These are phyloP conservation scores for Austrolebias charrua DNA, from an alignment of 2,797 vertebrate genomes.

Conservation along the genomic window DNA sequence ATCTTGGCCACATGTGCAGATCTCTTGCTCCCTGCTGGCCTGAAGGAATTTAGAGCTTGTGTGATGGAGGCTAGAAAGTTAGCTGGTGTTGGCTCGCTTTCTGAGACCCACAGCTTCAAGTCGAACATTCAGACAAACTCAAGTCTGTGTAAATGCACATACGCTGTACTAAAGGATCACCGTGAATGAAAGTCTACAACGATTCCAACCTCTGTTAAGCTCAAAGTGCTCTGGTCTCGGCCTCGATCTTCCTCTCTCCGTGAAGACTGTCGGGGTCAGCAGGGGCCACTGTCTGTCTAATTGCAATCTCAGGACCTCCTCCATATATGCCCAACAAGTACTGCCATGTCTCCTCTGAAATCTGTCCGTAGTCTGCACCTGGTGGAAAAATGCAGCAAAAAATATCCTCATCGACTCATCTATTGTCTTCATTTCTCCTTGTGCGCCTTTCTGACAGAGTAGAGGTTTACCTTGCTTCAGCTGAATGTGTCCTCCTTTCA, in stretches of 20 bases:
- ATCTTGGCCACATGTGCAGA: slow-evolving; percentile 16
- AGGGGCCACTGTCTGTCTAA: slow-evolving; percentile 88
- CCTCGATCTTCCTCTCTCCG: slow-evolving; percentile 95
- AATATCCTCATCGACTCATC: not conserved
- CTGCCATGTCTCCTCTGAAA: slow-evolving; percentile 96
- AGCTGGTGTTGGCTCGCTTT: not conserved
- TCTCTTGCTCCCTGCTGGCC: not conserved
- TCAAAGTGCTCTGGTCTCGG: slow-evolving; percentile 93
- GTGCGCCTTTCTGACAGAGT: not conserved
- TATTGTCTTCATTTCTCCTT: not conserved
- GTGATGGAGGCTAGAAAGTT: slow-evolving; percentile 13
- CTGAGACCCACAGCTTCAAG: not conserved
- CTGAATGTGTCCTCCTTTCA: slow-evolving; percentile 91
- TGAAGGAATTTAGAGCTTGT: slow-evolving; percentile 44
- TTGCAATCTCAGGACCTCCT: slow-evolving; percentile 92
- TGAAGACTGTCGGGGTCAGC: slow-evolving; percentile 83
- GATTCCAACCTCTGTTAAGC: slow-evolving; percentile 44
- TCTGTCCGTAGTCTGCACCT: slow-evolving; percentile 98
- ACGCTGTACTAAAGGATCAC: too few relatives aligned
- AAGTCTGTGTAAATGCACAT: not conserved
- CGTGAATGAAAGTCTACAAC: too few relatives aligned
- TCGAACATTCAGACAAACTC: not conserved
- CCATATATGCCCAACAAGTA: slow-evolving; percentile 90
- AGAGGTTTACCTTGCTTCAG: slow-evolving; percentile 89
- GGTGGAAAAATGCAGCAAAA: slow-evolving; percentile 3